Percentiles rank a stretch among this genome's conserved stretches.
Evolutionary conservation across 2,888 invertebrate genomes (phyloP).

Genomic region (Scaptomyza reducta): DNA sequence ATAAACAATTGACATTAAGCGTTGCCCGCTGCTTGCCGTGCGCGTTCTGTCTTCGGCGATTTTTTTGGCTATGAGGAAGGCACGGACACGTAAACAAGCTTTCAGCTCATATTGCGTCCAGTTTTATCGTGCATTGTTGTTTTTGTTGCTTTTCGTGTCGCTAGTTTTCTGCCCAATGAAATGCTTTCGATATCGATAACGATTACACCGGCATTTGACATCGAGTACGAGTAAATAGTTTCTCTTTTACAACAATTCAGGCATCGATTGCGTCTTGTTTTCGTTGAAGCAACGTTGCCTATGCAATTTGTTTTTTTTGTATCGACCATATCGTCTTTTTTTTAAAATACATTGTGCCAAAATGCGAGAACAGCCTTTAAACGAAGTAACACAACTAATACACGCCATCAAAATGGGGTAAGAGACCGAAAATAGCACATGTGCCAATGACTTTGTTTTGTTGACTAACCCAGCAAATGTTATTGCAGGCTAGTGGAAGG

Average conservation of each 20-base stretch:
- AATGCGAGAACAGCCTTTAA: slow-evolving; percentile 75
- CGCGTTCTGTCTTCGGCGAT: slow-evolving; percentile 37
- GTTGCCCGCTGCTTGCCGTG: slow-evolving; percentile 23
- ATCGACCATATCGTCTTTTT: not conserved
- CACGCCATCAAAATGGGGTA: slow-evolving; percentile 83
- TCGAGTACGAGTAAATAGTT: slow-evolving; percentile 8
- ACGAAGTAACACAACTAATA: slow-evolving; percentile 82
- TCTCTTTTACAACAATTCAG: not conserved
- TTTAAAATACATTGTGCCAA: slow-evolving; percentile 22
- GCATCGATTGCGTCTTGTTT: slow-evolving; percentile 39
- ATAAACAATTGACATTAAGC: slow-evolving; percentile 39
- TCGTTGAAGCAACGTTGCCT: slow-evolving; percentile 37
- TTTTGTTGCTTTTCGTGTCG: slow-evolving; percentile 20
- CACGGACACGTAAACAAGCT: slow-evolving; percentile 78
- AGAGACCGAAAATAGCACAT: not conserved
- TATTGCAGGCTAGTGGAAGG: slow-evolving; percentile 87
- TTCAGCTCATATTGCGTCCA: slow-evolving; percentile 52
- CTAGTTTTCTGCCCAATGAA: slow-evolving; percentile 22
- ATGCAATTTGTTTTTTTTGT: slow-evolving; percentile 17
- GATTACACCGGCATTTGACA: not conserved
- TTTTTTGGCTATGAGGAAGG: slow-evolving; percentile 45
- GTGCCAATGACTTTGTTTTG: not conserved
- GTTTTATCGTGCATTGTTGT: slow-evolving; percentile 42
- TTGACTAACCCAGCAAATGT: slow-evolving; percentile 3
- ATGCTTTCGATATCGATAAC: slow-evolving; percentile 59